Conservation (phyloP, 2,888 invertebrate species). For the Philereme vetulata region DNA sequence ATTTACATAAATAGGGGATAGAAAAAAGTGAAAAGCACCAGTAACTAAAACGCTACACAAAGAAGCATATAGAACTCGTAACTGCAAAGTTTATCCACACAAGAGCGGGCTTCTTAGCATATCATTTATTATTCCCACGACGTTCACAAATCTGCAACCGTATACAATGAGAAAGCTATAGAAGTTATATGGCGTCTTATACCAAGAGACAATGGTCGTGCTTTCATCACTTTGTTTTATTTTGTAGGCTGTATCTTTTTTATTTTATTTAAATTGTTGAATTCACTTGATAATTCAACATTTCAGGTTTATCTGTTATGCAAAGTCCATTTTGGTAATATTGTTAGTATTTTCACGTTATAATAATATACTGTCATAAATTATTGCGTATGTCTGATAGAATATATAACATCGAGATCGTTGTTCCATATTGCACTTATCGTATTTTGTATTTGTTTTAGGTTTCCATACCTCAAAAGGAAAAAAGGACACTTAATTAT, state of each 20-base stretch:
- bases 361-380: too few species aligned
- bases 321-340: too few species aligned
- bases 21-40: background rate
- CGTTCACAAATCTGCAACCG: slow-evolving; percentile 61
- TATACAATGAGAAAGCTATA: slow-evolving; percentile 58
- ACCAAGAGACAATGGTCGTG: slow-evolving; percentile 60
- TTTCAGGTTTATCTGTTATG: background rate
- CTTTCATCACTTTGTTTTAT: slow-evolving; percentile 37
- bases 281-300: background rate
- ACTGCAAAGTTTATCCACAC: slow-evolving; percentile 46
- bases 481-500: too few species aligned
- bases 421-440: too few species aligned
- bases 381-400: too few species aligned
- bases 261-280: background rate
- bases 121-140: slow-evolving; percentile 63
- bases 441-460: too few species aligned
- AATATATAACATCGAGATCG: too few species aligned
- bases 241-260: background rate
- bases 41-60: slow-evolving; percentile 11
- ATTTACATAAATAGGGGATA: too few species aligned
- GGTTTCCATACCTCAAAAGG: too few species aligned
- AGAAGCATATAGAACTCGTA: slow-evolving; percentile 1
- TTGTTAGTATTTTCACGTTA: too few species aligned
- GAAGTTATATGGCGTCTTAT: slow-evolving; percentile 44
- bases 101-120: slow-evolving; percentile 58